Evolutionary conservation across 2,888 invertebrate genomes (phyloP), one percentile per base, ranked within the genome.

Genomic region (Latrodectus elegans): DNA sequence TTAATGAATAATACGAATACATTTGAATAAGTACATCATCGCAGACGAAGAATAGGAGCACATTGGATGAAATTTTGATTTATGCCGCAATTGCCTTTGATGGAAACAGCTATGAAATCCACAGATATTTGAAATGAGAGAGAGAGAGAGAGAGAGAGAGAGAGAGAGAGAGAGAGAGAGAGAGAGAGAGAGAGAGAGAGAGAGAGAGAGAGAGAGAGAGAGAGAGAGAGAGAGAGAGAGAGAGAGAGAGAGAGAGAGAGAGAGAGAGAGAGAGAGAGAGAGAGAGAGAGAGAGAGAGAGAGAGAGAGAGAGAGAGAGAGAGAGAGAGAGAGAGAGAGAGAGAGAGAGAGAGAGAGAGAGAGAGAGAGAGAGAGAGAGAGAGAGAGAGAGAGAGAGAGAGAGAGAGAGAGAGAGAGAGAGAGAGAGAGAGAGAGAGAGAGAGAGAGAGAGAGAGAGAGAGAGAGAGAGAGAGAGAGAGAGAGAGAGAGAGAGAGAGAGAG

Each of bases 211-310:
- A 74, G 53, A 49, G n/a, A n/a, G n/a, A n/a, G 74, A n/a, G 26
- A 76, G 76, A 60, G 55, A 55, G 55, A 55, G 55, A 55, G 55
- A 55, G 55, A 55, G 55, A 74, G 74, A 55, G 60, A 74, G 53
- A 49, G n/a, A n/a, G n/a, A n/a, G 53, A n/a, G 26, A 76, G 76
- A 60, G 55, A 55, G 55, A 55, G 55, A 55, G 55, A 55, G 55
- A 55, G 55, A 74, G 74, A 55, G 60, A 74, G 53, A 49, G n/a
- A n/a, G n/a, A n/a, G 53, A n/a, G 26, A 76, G 76, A 60, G 55
- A 55, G 55, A 55, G 55, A 55, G 55, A 55, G 55, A 55, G 55
- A 74, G 74, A 55, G 60, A 74, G 53, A 49, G n/a, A n/a, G n/a
- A n/a, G 17, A n/a, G 26, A 76, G 76, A 60, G 55, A 55, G 55